Evolutionary conservation across 2,888 invertebrate species (phyloP).

Genomic region (Ypsolopha sequella): DNA sequence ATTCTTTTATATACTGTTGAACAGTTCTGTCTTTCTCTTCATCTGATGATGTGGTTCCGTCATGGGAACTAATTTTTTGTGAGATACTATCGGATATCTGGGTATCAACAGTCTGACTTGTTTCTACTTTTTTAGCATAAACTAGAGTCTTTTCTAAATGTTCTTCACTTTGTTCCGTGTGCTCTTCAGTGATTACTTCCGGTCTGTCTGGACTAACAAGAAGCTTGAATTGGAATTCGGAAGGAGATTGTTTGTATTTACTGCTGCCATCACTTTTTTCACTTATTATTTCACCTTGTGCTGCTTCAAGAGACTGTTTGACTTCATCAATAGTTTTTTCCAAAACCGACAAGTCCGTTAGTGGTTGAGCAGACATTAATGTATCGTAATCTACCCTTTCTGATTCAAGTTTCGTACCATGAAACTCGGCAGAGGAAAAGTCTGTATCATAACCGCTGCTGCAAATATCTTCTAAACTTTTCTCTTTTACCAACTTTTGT

Average conservation of each 20-base stretch:
- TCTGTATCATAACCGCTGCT: slow-evolving; percentile 78
- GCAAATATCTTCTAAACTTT: slow-evolving; percentile 74
- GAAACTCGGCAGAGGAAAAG: slow-evolving; percentile 74
- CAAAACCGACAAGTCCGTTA: slow-evolving; percentile 68
- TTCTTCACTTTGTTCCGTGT: slow-evolving; percentile 51
- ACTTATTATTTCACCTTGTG: slow-evolving; percentile 77
- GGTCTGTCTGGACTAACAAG: slow-evolving; percentile 66
- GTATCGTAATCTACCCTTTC: slow-evolving; percentile 63
- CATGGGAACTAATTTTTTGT: slow-evolving; percentile 52
- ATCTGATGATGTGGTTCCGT: slow-evolving; percentile 64
- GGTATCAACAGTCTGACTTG: slow-evolving; percentile 30
- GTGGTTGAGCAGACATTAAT: slow-evolving; percentile 59
- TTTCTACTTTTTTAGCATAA: slow-evolving; percentile 30
- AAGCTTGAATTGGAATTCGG: slow-evolving; percentile 79
- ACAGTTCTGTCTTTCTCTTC: slow-evolving; percentile 60
- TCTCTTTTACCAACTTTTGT: slow-evolving; percentile 57
- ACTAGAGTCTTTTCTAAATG: slow-evolving; percentile 29
- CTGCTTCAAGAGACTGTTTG: slow-evolving; percentile 77
- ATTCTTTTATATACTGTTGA: slow-evolving; percentile 43
- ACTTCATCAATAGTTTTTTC: slow-evolving; percentile 80
- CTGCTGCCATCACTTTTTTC: slow-evolving; percentile 74
- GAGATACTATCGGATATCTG: slow-evolving; percentile 53
- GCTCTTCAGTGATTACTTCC: slow-evolving; percentile 72
- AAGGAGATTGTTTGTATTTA: slow-evolving; percentile 78
- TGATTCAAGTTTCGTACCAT: slow-evolving; percentile 63